phyloP scores from a whole-genome alignment of 2,113 vertebrate genomes.

The Callopanchax toddi region DNA sequence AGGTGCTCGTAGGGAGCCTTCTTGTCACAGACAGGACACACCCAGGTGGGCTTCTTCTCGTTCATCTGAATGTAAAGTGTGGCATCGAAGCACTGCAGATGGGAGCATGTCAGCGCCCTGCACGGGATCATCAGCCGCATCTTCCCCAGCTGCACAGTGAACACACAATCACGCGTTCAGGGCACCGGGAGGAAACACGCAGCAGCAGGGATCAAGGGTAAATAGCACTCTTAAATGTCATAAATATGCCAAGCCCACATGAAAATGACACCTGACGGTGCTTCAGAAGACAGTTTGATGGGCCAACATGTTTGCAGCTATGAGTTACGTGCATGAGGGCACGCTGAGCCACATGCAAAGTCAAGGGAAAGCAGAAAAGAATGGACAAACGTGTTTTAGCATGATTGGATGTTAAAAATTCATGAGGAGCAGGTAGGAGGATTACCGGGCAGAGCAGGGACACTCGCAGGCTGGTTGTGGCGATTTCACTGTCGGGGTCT shows the following conservation, averaged over 20 bases:
- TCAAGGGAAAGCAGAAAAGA: neutral
- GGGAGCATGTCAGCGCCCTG: slow-evolving; percentile 95
- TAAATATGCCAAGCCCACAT: slow-evolving; percentile 43
- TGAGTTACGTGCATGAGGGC: neutral
- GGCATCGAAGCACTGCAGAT: slow-evolving; percentile 98
- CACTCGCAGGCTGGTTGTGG: slow-evolving; percentile 96
- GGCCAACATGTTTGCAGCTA: neutral
- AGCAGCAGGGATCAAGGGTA: slow-evolving; percentile 8
- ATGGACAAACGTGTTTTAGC: slow-evolving; percentile 21
- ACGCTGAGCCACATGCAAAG: slow-evolving; percentile 14
- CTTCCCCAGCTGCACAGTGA: slow-evolving; percentile 88
- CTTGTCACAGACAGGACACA: slow-evolving; percentile 98
- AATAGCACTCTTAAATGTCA: slow-evolving; percentile 18
- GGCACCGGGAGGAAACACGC: slow-evolving; percentile 17
- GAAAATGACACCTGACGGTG: slow-evolving; percentile 21
- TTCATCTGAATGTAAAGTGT: slow-evolving; percentile 99
- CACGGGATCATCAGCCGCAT: slow-evolving; percentile 98
- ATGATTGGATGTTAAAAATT: slow-evolving; percentile 14
- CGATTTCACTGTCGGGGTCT: slow-evolving; percentile 99
- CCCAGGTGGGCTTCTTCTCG: slow-evolving; percentile 99
- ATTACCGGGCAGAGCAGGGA: slow-evolving; percentile 98
- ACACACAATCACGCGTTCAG: slow-evolving; percentile 32
- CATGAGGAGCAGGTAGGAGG: neutral
- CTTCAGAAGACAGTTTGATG: slow-evolving; percentile 14
- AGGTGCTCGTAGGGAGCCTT: slow-evolving; percentile 97